A percentile compares a stretch with the other conserved stretches of the same genome.
phyloP scores from a whole-genome alignment of 2,888 invertebrate species.

The Athetis lepigone region DNA sequence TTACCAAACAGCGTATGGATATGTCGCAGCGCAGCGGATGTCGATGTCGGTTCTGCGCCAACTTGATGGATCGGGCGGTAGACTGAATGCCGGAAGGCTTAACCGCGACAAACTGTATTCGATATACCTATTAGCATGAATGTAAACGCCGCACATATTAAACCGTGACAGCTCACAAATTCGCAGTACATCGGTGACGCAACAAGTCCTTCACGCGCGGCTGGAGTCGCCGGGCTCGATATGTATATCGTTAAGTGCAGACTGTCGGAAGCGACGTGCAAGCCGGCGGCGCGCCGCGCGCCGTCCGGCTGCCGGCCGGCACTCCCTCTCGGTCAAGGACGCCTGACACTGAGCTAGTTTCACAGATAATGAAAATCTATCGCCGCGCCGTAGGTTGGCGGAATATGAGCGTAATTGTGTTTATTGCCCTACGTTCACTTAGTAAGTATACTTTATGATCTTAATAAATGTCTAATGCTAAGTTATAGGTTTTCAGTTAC shows the following conservation, averaged over 20 bases:
- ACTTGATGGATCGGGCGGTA: too few relatives aligned
- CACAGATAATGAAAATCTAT: conserved; percentile 32
- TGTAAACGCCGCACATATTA: not conserved
- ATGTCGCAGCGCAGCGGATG: too few relatives aligned
- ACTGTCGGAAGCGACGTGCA: conserved; percentile 32
- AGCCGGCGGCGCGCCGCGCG: conserved; percentile 4
- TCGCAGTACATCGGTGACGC: conserved; percentile 32
- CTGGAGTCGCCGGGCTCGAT: conserved; percentile 31
- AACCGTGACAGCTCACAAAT: not conserved
- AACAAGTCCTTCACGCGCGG: conserved; percentile 50
- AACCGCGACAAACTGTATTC: too few relatives aligned
- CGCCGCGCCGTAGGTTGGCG: conserved; percentile 1
- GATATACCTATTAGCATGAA: not conserved
- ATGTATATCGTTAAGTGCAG: conserved; percentile 39
- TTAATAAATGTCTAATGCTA: conserved; percentile 25
- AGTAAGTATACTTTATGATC: conserved; percentile 24
- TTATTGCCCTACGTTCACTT: conserved; percentile 14
- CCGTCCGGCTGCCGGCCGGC: conserved; percentile 22
- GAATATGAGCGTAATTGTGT: conserved; percentile 4
- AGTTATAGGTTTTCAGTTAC: not conserved
- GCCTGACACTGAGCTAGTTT: conserved; percentile 48
- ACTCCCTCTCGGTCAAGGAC: conserved; percentile 60
- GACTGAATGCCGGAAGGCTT: too few relatives aligned
- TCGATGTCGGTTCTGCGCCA: too few relatives aligned
- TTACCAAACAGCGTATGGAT: too few relatives aligned